phyloP scores from a whole-genome alignment of 2,888 invertebrate species.

The Halocaridina rubra region DNA sequence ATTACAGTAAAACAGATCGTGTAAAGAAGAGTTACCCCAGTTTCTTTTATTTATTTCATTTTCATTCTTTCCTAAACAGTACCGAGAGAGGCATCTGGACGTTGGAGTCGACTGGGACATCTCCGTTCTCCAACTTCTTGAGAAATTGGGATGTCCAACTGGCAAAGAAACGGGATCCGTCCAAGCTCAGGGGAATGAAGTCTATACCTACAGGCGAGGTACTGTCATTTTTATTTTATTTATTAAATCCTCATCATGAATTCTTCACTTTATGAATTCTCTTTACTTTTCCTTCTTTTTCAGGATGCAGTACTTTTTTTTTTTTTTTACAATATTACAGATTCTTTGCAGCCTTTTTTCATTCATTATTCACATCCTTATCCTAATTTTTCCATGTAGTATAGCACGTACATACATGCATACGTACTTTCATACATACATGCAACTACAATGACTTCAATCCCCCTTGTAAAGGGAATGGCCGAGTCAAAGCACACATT shows the following conservation, averaged over 20 bases:
- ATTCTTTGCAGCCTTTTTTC: too few relatives aligned
- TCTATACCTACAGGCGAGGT: slow-evolving; percentile 63
- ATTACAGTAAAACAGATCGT: too few relatives aligned
- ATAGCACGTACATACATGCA: too few relatives aligned
- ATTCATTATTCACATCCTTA: too few relatives aligned
- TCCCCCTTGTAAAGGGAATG: too few relatives aligned
- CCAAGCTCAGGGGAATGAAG: slow-evolving; percentile 48
- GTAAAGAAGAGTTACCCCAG: neutral
- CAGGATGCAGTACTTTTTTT: too few relatives aligned
- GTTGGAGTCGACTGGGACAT: slow-evolving; percentile 45
- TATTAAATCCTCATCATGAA: neutral
- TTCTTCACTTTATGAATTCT: neutral
- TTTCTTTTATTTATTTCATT: neutral
- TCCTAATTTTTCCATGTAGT: too few relatives aligned
- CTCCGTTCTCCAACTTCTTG: slow-evolving; percentile 30
- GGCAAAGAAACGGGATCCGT: slow-evolving; percentile 18
- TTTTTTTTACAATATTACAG: too few relatives aligned
- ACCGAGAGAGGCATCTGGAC: slow-evolving; percentile 37
- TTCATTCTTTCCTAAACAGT: slow-evolving; percentile 5
- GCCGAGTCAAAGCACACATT: too few relatives aligned
- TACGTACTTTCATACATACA: too few relatives aligned
- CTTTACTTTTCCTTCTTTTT: too few relatives aligned
- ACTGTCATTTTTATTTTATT: neutral
- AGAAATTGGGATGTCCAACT: slow-evolving; percentile 49
- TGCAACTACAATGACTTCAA: too few relatives aligned